Base-by-base conservation (phyloP, 2,888 invertebrate species). In the Cryptophagus acutangulus region DNA sequence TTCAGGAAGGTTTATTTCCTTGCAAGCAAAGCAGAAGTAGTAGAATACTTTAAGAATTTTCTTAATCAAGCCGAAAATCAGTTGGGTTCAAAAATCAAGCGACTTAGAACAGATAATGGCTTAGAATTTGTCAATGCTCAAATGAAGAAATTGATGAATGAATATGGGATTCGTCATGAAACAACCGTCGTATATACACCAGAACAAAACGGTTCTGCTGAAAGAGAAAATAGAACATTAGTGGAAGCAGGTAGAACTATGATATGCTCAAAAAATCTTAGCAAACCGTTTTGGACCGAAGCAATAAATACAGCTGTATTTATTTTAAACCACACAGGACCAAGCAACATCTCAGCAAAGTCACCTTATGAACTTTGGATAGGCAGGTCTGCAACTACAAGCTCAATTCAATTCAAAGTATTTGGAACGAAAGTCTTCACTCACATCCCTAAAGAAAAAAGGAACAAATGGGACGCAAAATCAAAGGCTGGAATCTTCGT, bases 401-500 rank as follows among this genome's bases (percentile, higher is more conserved):
- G 18, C 14, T 20, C 46, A 9, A 35, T 33, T 3, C 18, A 38
- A 8, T 46, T 49, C 6, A 35, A 39, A 36, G 38, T 52, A 17
- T 50, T 52, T 45, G 49, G 54, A 31, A 48, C 41, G 15, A 46
- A 49, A 28, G 48, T 42, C 38, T 55, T 41, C 44, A 46, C 43
- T 12, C 45, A 51, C 5, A 50, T 53, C 35, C 38, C 45, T 28
- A 50, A 55, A 36, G 40, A 53, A 43, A 40, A 46, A 10, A 17
- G 51, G 33, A 10, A 25, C 12, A 53, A 53, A 28, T 29, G 45
- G 18, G 49, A 51, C 29, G 45, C 35, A 36, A 52, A 50, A 30
- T 39, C 47, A 4, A 17, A 33, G 14, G 46, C 46, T 26, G 46
- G 47, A 6, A 36, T 39, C 35, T 34, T 48, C 35, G 41, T 52